phyloP scores from a whole-genome alignment of 2,113 vertebrate species.

The Eptatretus burgeri region DNA sequence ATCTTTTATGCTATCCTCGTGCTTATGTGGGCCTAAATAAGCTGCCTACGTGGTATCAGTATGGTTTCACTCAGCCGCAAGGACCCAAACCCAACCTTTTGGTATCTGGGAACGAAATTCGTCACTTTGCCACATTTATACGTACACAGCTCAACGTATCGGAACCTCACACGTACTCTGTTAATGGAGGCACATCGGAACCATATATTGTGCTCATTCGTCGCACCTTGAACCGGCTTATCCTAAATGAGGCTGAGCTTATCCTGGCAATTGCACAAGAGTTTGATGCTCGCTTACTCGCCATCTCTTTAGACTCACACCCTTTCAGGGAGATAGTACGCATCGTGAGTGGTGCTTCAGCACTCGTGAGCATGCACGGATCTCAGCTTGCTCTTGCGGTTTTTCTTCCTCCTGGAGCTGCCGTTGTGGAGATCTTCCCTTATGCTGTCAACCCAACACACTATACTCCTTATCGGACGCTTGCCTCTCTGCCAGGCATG shows the following conservation, averaged over 20 bases:
- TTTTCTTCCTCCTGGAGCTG: constrained; percentile 57
- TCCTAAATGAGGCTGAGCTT: constrained; percentile 71
- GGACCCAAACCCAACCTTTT: constrained; percentile 84
- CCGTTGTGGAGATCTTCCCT: constrained; percentile 62
- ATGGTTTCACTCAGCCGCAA: constrained; percentile 81
- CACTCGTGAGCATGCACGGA: constrained; percentile 85
- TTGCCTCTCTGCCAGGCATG: constrained; percentile 63
- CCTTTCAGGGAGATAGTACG: constrained; percentile 38
- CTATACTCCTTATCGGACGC: constrained; percentile 74
- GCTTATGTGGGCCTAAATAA: constrained; percentile 75
- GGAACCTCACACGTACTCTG: constrained; percentile 8
- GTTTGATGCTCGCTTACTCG: constrained; percentile 74
- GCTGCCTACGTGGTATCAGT: constrained; percentile 93
- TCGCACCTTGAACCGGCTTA: constrained; percentile 51
- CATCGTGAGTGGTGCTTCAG: constrained; percentile 42
- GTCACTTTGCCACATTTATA: constrained; percentile 43
- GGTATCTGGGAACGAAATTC: constrained; percentile 64
- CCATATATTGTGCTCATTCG: constrained; percentile 71
- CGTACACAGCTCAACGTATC: constrained; percentile 43
- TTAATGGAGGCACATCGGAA: not conserved
- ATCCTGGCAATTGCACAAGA: constrained; percentile 61
- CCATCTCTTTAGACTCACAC: constrained; percentile 61
- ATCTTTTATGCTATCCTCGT: constrained; percentile 73
- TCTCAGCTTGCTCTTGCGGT: constrained; percentile 60
- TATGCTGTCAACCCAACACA: constrained; percentile 80